Evolutionary conservation across 2,113 vertebrate genomes (phyloP).

Genomic region (Corvus moneduloides): DNA sequence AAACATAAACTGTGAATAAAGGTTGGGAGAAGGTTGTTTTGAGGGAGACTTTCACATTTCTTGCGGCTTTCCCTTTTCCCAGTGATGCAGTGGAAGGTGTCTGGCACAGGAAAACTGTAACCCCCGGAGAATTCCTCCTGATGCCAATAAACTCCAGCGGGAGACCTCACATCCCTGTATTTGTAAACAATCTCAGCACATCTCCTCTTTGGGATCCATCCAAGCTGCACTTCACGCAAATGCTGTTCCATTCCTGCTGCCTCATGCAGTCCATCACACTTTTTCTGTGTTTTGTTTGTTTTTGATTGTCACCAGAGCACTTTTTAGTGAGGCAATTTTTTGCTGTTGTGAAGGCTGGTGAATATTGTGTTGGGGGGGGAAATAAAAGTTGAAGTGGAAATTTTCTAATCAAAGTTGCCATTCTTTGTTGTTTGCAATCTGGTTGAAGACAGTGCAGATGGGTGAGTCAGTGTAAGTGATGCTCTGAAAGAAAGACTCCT

Average conservation of each 20-base stretch:
- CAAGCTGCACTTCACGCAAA: neutral
- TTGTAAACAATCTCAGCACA: neutral
- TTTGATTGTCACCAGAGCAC: neutral
- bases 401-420: neutral
- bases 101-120: neutral
- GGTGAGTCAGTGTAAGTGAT: constrained; percentile 5
- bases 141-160: neutral
- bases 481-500: neutral
- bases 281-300: neutral
- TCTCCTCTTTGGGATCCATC: neutral
- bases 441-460: neutral
- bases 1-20: neutral
- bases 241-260: neutral
- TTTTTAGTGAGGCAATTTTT: neutral
- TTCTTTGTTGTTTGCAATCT: neutral
- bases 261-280: neutral
- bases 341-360: neutral
- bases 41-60: neutral
- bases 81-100: neutral
- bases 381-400: neutral
- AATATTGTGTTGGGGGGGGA: neutral
- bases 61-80: neutral
- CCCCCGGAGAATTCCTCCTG: neutral
- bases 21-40: neutral
- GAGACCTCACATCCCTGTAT: neutral